Percentiles rank a stretch among this genome's conserved stretches.
phyloP scores from a whole-genome alignment of 2,888 invertebrate genomes.

The Heteropelma amictum region DNA sequence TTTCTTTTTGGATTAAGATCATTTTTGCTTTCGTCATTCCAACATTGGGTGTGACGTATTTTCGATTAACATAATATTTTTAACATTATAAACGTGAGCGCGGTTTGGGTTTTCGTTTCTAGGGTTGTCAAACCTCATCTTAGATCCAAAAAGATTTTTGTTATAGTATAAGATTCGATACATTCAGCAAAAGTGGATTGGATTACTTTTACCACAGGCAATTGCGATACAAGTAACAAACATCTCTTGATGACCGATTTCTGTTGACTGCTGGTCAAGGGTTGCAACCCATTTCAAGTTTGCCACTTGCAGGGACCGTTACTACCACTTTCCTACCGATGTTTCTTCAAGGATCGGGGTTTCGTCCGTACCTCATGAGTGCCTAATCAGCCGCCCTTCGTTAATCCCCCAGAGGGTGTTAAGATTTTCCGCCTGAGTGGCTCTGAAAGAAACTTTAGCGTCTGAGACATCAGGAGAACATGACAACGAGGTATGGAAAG shows the following conservation, averaged over 20 bases:
- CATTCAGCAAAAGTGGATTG: no score
- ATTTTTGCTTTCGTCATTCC: no score
- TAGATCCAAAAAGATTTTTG: no score
- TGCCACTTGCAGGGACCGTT: not conserved
- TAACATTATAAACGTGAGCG: no score
- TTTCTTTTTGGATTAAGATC: no score
- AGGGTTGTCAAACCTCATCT: no score
- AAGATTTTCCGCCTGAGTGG: conserved; percentile 73
- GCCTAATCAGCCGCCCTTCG: conserved; percentile 73
- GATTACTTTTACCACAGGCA: no score
- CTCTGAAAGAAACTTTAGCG: conserved; percentile 75
- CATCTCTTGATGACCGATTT: not conserved
- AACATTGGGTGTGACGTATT: no score
- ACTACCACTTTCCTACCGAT: conserved; percentile 14
- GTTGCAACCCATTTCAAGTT: not conserved
- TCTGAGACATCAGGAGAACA: conserved; percentile 69
- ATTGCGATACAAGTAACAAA: no score
- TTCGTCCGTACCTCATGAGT: conserved; percentile 67
- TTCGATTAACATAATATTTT: no score
- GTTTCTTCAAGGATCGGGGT: conserved; percentile 63
- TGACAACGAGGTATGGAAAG: conserved; percentile 49
- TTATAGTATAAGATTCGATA: no score
- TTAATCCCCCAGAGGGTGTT: conserved; percentile 72
- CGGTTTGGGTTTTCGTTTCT: no score
- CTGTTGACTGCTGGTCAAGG: not conserved